Evolutionary conservation across 2,797 vertebrate genomes (phyloP).

Genomic region (Cossypha polioptera): DNA sequence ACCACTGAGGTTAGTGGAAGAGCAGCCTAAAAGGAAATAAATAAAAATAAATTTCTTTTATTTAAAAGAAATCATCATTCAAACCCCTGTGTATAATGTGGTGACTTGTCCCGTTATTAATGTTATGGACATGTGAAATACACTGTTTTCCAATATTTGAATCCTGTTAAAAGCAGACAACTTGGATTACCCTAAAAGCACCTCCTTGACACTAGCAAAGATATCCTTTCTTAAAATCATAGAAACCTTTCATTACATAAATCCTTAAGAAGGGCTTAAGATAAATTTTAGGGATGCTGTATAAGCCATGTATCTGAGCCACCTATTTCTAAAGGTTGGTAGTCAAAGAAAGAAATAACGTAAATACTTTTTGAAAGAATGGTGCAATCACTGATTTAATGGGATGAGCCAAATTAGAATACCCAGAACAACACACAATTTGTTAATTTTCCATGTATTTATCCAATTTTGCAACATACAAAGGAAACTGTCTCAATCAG

Average conservation of each 20-base stretch:
- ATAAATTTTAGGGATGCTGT: no score
- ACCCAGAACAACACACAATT: background rate
- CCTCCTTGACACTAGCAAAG: background rate
- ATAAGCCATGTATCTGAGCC: background rate
- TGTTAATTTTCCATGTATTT: background rate
- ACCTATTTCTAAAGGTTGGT: background rate
- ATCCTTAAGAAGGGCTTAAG: background rate
- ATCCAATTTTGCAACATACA: background rate
- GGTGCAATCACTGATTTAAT: background rate
- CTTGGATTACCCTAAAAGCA: background rate
- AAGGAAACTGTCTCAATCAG: background rate
- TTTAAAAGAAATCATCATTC: background rate
- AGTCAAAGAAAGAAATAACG: background rate
- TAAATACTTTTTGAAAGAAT: background rate
- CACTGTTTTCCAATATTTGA: background rate
- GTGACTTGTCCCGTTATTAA: background rate
- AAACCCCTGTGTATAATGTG: background rate
- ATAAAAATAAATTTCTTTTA: background rate
- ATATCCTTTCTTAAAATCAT: background rate
- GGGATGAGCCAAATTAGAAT: background rate
- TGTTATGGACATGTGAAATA: background rate
- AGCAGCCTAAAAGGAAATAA: background rate
- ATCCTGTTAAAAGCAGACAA: background rate
- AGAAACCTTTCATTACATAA: background rate
- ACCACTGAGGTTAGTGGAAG: background rate